A percentile compares a stretch with the other conserved stretches of the same genome.
Conservation (phyloP, 2,797 vertebrate genomes). For the Leucoraja ocellata region DNA sequence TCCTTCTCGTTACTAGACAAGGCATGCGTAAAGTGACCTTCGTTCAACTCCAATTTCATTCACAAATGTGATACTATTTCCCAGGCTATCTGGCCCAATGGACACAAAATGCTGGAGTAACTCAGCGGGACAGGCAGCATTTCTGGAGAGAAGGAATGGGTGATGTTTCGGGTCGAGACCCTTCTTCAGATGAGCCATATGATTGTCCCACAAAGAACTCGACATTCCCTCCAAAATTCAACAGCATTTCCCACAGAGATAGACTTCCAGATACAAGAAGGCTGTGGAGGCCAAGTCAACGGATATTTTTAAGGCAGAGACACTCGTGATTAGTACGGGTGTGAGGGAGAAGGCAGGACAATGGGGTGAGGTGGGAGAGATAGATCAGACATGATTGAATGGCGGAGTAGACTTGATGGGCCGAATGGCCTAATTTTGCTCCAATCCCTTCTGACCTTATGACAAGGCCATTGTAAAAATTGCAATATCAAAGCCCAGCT, state of each 20-base stretch:
- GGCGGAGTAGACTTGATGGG: too few species aligned
- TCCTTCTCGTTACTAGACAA: neutral
- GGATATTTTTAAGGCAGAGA: too few species aligned
- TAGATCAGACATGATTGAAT: too few species aligned
- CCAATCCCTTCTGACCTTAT: too few species aligned
- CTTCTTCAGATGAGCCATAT: too few species aligned
- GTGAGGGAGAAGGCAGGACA: neutral
- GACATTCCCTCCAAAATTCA: neutral
- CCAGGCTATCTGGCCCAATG: neutral
- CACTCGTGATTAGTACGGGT: too few species aligned
- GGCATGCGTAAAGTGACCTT: neutral
- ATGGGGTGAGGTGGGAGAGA: too few species aligned
- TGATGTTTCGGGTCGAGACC: too few species aligned
- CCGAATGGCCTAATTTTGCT: too few species aligned
- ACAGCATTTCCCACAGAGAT: neutral
- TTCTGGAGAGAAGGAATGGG: too few species aligned
- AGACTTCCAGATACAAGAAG: neutral
- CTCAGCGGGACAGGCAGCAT: too few species aligned
- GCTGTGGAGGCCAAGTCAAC: too few species aligned
- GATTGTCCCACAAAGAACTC: neutral
- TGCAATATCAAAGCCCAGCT: neutral
- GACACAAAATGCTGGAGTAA: neutral
- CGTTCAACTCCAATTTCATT: neutral
- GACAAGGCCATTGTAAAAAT: neutral
- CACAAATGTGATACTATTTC: neutral